Conservation (phyloP, 2,113 vertebrate genomes). For the Tapirus terrestris region DNA sequence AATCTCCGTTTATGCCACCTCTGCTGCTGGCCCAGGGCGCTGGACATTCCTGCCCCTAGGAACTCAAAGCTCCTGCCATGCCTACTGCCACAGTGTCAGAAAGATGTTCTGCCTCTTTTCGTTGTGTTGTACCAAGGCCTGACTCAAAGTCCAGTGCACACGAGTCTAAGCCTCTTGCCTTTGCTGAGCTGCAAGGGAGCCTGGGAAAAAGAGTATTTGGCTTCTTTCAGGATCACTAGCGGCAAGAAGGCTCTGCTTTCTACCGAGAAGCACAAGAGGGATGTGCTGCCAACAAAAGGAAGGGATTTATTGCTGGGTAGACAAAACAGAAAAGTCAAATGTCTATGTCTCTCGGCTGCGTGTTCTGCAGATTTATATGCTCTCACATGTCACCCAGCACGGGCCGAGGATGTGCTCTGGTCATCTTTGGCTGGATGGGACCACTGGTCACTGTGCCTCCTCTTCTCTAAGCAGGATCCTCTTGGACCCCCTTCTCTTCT, state of each 20-base stretch:
- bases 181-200: not conserved
- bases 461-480: not conserved
- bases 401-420: not conserved
- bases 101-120: not conserved
- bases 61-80: not conserved
- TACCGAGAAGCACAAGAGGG: not conserved
- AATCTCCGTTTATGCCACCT: not conserved
- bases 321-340: not conserved
- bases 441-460: not conserved
- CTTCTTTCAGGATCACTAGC: not conserved
- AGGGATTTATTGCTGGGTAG: not conserved
- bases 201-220: not conserved
- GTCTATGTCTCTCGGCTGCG: fast-evolving
- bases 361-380: not conserved
- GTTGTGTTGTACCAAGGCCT: not conserved
- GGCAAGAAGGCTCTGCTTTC: not conserved
- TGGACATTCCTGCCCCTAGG: too few relatives aligned
- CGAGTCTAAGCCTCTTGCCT: not conserved
- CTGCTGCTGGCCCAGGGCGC: not conserved
- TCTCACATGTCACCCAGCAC: not conserved
- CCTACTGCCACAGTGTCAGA: not conserved
- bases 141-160: not conserved
- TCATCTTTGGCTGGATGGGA: not conserved
- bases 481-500: not conserved
- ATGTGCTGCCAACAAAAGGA: not conserved